phyloP scores from a whole-genome alignment of 2,888 invertebrate genomes.

The Mellilla xanthometata region DNA sequence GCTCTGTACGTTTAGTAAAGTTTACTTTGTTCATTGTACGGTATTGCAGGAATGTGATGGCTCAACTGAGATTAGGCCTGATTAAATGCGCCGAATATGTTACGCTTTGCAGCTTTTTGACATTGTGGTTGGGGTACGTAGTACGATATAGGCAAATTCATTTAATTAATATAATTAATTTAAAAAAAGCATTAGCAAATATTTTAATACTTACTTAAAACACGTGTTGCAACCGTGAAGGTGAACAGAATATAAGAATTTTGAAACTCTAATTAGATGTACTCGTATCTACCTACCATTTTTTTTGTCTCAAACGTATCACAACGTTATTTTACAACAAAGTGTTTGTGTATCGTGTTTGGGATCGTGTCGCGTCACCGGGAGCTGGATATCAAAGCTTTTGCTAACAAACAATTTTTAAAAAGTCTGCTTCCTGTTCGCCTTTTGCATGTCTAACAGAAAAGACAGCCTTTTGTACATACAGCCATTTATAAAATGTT shows the following conservation, averaged over 20 bases:
- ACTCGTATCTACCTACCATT: too few species aligned
- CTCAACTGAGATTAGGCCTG: conserved; percentile 25
- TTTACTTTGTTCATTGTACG: conserved; percentile 53
- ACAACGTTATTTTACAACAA: conserved; percentile 17
- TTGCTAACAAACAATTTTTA: conserved; percentile 48
- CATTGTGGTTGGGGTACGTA: conserved; percentile 5
- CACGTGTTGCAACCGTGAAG: too few species aligned
- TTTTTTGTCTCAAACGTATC: neutral
- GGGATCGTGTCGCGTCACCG: conserved; percentile 51
- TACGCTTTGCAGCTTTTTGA: conserved; percentile 7
- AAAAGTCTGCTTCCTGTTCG: conserved; percentile 38
- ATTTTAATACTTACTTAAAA: too few species aligned
- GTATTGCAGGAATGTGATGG: conserved; percentile 33
- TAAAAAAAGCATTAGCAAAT: too few species aligned
- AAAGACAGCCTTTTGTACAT: conserved; percentile 40
- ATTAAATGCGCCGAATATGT: conserved; percentile 20
- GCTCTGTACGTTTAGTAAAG: conserved; percentile 55
- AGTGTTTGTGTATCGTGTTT: conserved; percentile 42
- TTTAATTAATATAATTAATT: too few species aligned
- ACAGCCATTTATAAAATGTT: conserved; percentile 18
- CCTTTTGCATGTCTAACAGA: conserved; percentile 51
- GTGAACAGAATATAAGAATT: too few species aligned
- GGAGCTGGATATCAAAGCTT: conserved; percentile 60
- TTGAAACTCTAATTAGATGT: too few species aligned
- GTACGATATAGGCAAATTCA: too few species aligned